Base-by-base conservation (phyloP, 2,888 invertebrate species). In the Unio pictorum region DNA sequence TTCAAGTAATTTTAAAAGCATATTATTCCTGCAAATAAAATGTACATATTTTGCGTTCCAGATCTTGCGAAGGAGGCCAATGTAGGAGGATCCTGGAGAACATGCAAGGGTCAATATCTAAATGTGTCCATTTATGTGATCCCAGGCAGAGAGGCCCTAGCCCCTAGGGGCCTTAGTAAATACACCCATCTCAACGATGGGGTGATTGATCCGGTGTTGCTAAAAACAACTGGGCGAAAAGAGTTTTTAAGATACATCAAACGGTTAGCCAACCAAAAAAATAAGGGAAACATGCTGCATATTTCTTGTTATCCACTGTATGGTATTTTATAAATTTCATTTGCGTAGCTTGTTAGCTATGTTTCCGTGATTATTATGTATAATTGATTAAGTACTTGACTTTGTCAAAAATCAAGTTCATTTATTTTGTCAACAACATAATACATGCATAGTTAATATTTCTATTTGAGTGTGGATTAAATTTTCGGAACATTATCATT, bases 111-210 rank as follows among this genome's bases (percentile, higher is more conserved):
- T 0, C 80, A 81, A 8, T 89, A 78, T 67, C 72, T 88, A 68
- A 85, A 85, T 72, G 80, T 88, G 7, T 81, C 83, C 11, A 60
- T 89, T 15, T 85, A 83, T 70, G 71, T 83, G 1, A 76, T 86
- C 45, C 80, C 88, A 30, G 85, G 83, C 0, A 70, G 82, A 20
- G 81, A 83, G 69, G 82, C 84, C 30, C 66, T 87, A 34, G 86
- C 88, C 4, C 88, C 89, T 0, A 78, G 82, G 34, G 89, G 89
- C 17, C 73, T 87, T 54, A 85, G 86, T 72, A 88, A 85, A 71
- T 87, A 76, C 72, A 81, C 85, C 1, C 89, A 89, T 72, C 78
- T 88, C 15, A 80, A 83, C 61, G 88, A 89, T 69, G 89, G 89
- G 11, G 79, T 74, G 60, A 77, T 88, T 63, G 88, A 89, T 63